Base-by-base conservation (phyloP, 2,888 invertebrate species). In the Torymus tubicola region DNA sequence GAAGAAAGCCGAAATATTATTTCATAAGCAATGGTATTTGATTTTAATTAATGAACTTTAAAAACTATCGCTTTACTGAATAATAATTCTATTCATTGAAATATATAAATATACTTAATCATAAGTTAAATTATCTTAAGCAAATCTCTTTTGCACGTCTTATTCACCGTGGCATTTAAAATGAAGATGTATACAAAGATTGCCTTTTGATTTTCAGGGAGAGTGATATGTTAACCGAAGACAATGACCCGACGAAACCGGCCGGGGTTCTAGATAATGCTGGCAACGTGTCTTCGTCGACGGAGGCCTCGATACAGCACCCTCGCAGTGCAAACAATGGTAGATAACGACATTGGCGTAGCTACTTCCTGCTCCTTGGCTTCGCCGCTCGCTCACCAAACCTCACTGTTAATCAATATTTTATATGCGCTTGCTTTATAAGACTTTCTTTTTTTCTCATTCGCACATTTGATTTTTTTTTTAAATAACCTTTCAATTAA, bases 221-320 rank as follows among this genome's bases (percentile, higher is more conserved):
- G 86, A 86, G 88, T 89, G 90, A 90, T 90, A 90, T 90, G 90
- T 90, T 90, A 89, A 90, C 90, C 88, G 90, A 90, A 88, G 90
- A 90, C 87, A 90, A 90, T 89, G 90, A 89, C 85, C 90, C 89
- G 86, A 90, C 90, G 68, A 90, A 90, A 88, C 89, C 89, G 85
- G 89, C 89, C 84, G 90, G 90, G 88, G 90, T 90, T 88, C 87
- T 90, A 89, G 90, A 90, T 85, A 90, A 89, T 88, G 87, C 89
- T 85, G 90, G 89, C 85, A 90, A 87, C 87, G 90, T 90, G 85
- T 90, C 90, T 82, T 90, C 90, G 81, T 90, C 90, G 74, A 89
- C 90, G 82, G 90, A 90, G 84, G 85, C 88, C 84, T 87, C 90
- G 83, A 88, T 89, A 78, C 90, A 90, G 85, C 89, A 89, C 82